These are phyloP conservation scores for Sinella curviseta DNA, from an alignment of 1,140 invertebrate genomes.

Conservation along the genomic window DNA sequence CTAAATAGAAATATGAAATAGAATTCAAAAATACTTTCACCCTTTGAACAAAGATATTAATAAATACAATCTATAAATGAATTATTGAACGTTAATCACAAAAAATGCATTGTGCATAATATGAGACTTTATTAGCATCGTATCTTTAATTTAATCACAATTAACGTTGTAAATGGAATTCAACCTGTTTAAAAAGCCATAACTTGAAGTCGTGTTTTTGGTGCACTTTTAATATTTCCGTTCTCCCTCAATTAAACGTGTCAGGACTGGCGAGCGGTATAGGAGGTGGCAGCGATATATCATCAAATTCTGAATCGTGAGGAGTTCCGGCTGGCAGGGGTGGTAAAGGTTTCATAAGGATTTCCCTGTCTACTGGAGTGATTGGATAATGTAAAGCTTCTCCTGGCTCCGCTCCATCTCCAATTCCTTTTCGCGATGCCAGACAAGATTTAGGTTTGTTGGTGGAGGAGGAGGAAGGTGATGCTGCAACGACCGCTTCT, in stretches of 20 bases:
- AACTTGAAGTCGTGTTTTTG: too few relatives aligned
- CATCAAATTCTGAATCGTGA: slow-evolving; percentile 9
- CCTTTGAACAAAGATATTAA: too few relatives aligned
- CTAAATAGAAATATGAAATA: too few relatives aligned
- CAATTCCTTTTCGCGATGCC: slow-evolving; percentile 10
- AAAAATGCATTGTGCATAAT: too few relatives aligned
- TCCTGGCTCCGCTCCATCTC: background rate
- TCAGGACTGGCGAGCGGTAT: slow-evolving; percentile 4
- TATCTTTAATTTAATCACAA: too few relatives aligned
- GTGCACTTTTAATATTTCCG: background rate
- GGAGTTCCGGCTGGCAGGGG: background rate
- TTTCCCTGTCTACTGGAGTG: background rate
- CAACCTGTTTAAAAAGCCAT: too few relatives aligned
- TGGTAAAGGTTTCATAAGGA: slow-evolving; percentile 2
- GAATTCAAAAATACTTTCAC: too few relatives aligned
- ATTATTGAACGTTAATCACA: too few relatives aligned
- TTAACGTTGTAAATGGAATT: too few relatives aligned
- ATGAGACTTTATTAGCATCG: too few relatives aligned
- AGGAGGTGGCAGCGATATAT: slow-evolving; percentile 2
- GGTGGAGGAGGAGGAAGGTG: background rate
- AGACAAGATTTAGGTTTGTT: background rate
- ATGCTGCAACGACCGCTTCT: background rate
- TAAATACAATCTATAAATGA: too few relatives aligned
- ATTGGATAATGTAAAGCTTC: slow-evolving; percentile 23
- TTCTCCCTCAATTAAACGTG: too few relatives aligned